A percentile compares a stretch with the other conserved stretches of the same genome.
Evolutionary conservation across 1,140 invertebrate species (phyloP).

Genomic region (Sycophila sp.): DNA sequence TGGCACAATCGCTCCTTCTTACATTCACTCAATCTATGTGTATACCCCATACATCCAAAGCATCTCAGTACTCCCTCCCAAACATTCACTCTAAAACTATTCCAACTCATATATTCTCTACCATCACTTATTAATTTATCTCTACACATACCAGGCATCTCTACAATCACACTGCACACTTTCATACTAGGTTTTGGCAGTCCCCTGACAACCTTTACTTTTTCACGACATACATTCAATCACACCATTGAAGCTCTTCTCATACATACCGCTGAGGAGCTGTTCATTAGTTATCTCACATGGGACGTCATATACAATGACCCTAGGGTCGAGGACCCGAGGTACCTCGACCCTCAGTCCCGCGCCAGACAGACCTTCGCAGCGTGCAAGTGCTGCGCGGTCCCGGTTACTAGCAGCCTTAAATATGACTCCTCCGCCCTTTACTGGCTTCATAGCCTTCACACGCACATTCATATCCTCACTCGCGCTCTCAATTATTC

Average conservation of each 20-base stretch:
- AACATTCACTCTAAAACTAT: neutral
- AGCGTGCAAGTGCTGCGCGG: neutral
- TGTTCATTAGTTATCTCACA: neutral
- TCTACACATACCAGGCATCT: neutral
- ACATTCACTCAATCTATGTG: neutral
- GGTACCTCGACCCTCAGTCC: neutral
- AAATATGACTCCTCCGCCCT: neutral
- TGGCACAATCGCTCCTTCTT: neutral
- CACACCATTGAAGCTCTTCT: neutral
- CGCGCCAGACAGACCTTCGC: neutral
- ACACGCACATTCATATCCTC: neutral
- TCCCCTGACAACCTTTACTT: neutral
- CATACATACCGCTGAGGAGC: neutral
- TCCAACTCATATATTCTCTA: neutral
- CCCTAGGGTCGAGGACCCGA: neutral
- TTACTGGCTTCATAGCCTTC: neutral
- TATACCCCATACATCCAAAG: neutral
- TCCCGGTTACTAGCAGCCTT: neutral
- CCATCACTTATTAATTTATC: neutral
- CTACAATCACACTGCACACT: neutral
- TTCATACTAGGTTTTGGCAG: too few species aligned
- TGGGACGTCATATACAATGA: neutral
- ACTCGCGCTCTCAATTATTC: neutral
- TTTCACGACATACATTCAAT: neutral
- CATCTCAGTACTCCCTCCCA: neutral